phyloP scores from a whole-genome alignment of 2,888 invertebrate species.

The Catocala sponsa region DNA sequence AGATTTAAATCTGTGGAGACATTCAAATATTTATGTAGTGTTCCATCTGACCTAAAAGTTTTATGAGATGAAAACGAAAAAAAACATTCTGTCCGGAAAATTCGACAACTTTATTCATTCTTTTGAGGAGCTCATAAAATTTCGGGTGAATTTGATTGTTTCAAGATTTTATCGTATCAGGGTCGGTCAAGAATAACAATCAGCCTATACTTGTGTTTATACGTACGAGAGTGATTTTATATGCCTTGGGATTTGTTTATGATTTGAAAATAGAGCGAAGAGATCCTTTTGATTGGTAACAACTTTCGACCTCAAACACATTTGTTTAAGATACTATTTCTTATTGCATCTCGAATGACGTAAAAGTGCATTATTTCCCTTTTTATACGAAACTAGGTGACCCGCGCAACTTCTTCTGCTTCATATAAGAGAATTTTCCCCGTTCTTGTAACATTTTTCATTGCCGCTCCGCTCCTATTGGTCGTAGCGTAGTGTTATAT shows the following conservation, averaged over 20 bases:
- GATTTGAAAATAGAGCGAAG: constrained; percentile 13
- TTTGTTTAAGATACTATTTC: background rate
- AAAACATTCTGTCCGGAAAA: constrained; percentile 36
- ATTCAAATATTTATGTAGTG: constrained; percentile 8
- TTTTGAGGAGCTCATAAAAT: constrained; percentile 40
- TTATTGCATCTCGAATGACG: background rate
- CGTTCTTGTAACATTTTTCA: too few relatives aligned
- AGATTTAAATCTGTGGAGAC: background rate
- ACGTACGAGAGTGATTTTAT: background rate
- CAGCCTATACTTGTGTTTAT: background rate
- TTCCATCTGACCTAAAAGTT: constrained; percentile 21
- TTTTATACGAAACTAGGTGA: constrained; percentile 21
- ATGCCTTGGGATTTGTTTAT: constrained; percentile 5
- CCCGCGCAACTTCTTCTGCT: too few relatives aligned
- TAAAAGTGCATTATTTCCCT: constrained; percentile 23
- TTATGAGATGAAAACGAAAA: constrained; percentile 24
- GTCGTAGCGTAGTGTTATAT: too few relatives aligned
- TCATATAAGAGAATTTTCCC: too few relatives aligned
- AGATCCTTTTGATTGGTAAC: background rate
- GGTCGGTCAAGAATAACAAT: background rate
- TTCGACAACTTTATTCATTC: constrained; percentile 46
- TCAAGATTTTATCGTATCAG: constrained; percentile 31
- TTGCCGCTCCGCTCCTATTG: too few relatives aligned
- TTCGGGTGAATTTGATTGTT: constrained; percentile 55
- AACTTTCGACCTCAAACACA: background rate